Percentiles rank a stretch among this genome's conserved stretches.
These are phyloP conservation scores for Oscheius onirici DNA, from an alignment of 2,888 invertebrate species.

Conservation along the genomic window DNA sequence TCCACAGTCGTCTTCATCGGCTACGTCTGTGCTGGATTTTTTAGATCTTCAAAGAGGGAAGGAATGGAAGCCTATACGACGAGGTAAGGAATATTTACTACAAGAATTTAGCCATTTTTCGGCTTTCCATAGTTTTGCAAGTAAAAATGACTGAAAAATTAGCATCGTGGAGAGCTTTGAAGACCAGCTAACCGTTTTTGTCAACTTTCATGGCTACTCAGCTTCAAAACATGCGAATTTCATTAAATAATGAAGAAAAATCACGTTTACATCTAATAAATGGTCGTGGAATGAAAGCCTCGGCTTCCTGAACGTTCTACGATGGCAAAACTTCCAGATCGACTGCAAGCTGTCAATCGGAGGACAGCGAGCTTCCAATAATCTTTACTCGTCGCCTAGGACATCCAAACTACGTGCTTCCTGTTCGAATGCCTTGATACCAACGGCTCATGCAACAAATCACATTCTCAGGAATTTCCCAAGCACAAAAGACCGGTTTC, in stretches of 20 bases:
- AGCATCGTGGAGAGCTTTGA: too few relatives aligned
- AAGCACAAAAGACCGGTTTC: neutral
- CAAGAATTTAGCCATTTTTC: neutral
- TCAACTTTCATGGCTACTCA: too few relatives aligned
- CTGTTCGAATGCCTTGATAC: neutral
- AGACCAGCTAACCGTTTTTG: too few relatives aligned
- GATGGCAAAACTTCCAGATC: conserved; percentile 3
- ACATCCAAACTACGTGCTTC: conserved; percentile 25
- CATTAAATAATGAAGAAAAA: too few relatives aligned
- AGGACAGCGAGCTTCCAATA: neutral
- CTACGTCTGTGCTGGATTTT: conserved; percentile 14
- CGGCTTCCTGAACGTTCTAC: conserved; percentile 12
- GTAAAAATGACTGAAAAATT: too few relatives aligned
- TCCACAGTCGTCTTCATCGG: conserved; percentile 23
- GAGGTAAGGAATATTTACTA: neutral
- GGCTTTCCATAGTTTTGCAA: too few relatives aligned
- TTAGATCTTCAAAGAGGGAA: neutral
- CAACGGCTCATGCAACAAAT: neutral
- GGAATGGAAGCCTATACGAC: conserved; percentile 6
- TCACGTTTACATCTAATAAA: too few relatives aligned
- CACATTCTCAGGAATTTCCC: neutral
- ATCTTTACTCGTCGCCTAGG: conserved; percentile 25
- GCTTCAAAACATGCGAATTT: too few relatives aligned
- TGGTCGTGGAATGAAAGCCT: neutral
- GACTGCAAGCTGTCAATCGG: conserved; percentile 16